These are phyloP conservation scores for Oikopleura dioica DNA, from an alignment of 23 tunicate species.

Conservation along the genomic window DNA sequence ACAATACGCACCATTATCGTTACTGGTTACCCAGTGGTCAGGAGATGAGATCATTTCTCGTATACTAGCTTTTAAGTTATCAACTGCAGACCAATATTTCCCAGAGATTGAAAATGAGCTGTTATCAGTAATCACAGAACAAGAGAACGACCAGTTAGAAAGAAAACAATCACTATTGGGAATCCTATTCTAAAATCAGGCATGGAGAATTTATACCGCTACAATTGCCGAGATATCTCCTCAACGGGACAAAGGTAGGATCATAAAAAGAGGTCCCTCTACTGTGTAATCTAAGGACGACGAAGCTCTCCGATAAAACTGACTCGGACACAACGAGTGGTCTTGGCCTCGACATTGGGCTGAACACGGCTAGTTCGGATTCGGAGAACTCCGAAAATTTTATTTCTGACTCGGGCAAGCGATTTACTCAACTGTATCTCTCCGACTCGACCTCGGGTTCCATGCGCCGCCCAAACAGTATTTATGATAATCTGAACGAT, in stretches of 20 bases:
- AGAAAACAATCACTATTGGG: not conserved
- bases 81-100: too few relatives aligned
- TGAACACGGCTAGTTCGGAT: not conserved
- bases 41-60: too few relatives aligned
- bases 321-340: not conserved
- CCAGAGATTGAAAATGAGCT: not conserved
- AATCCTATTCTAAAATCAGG: not conserved
- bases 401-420: not conserved
- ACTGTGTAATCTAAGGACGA: not conserved
- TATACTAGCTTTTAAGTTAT: too few relatives aligned
- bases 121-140: not conserved
- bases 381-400: not conserved
- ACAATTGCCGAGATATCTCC: not conserved
- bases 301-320: slow-evolving; percentile 2
- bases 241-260: not conserved
- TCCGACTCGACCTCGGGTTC: not conserved
- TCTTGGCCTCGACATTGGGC: not conserved
- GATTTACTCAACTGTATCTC: not conserved
- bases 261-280: not conserved
- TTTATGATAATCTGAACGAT: slow-evolving; percentile 6
- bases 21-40: too few relatives aligned
- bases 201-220: not conserved
- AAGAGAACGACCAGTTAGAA: not conserved
- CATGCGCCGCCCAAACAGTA: not conserved
- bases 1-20: too few relatives aligned